Base-by-base conservation (phyloP, 2,113 vertebrate genomes). In the Panthera uncia region DNA sequence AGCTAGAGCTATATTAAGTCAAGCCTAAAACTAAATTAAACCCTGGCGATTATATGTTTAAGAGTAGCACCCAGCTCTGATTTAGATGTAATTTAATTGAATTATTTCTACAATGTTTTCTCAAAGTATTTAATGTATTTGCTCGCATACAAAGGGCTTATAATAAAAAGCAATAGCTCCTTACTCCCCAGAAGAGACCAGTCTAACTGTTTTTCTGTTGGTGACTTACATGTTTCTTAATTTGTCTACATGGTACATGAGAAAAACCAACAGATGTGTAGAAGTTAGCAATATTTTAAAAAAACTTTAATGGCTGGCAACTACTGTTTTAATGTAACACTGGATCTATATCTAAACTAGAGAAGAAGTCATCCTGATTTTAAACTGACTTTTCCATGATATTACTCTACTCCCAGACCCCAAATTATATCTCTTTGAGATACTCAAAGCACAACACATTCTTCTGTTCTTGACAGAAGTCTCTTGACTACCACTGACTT, bases 1-100 rank as follows among this genome's bases (percentile, higher is more conserved):
- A 95, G 95, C 48, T 68, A 94, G 18, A 78, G 7, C 9, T 71
- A 63, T 45, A 89, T 55, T 80, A 91, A 93, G 3, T 85, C 13
- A 90, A 91, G 10, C 10, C 18, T 91, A 88, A 80, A 85, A 88
- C 74, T 88, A 94, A 95, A 88, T 41, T 81, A 63, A 96, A 45
- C 9, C 23, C 7, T 86, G 89, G 78, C 73, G 65, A 93, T 76
- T 86, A 29, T 57, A 74, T 21, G 16, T 61, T 92, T 92, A n/a
- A 81, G 15, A 84, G 18, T 55, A 27, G 11, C 4, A 93, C 48
- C 50, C 1, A 38, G 2, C 63, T 97, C 91, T 85, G 25, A 36
- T 69, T 89, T 79, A 63, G 9, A 81, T 89, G 88, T 79, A 69
- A 71, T 38, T 89, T 78, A 27, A 68, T 79, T 57, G 33, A 45